Percentiles rank a stretch among this genome's conserved stretches.
Evolutionary conservation across 2,888 invertebrate species (phyloP).

Genomic region (Melieria omissa): DNA sequence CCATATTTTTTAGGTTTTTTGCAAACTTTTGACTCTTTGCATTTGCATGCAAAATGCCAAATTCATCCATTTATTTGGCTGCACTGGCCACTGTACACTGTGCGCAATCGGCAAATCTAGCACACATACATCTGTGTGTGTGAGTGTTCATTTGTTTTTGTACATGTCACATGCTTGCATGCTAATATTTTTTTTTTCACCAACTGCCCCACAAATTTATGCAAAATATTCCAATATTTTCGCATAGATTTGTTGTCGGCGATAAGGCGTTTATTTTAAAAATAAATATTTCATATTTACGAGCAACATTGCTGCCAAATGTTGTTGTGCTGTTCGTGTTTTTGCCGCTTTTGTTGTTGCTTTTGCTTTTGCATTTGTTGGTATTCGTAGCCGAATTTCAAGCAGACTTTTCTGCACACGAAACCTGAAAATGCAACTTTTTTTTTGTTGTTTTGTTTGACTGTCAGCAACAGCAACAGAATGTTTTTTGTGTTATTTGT

Average conservation of each 20-base stretch:
- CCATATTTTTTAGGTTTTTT: background rate
- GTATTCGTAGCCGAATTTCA: conserved; percentile 15
- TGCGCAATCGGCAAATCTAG: too few species aligned
- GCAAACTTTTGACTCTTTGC: background rate
- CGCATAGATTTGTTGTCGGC: conserved; percentile 44
- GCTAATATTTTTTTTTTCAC: background rate
- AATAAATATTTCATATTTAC: conserved; percentile 30
- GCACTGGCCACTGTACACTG: too few species aligned
- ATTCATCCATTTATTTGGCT: too few species aligned
- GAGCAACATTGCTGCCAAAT: conserved; percentile 1
- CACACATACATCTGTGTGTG: background rate
- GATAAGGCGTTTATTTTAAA: conserved; percentile 38
- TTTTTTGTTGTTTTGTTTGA: background rate
- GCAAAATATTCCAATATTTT: conserved; percentile 37
- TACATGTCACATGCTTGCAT: background rate
- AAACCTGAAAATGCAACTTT: background rate
- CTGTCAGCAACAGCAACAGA: background rate
- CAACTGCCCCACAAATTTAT: conserved; percentile 16
- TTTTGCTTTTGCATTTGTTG: background rate
- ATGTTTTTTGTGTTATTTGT: too few species aligned
- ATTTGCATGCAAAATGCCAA: background rate
- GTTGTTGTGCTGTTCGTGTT: background rate
- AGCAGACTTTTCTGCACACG: background rate
- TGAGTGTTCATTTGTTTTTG: conserved; percentile 11
- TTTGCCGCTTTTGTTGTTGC: background rate